Evolutionary conservation across 92 coral and sea anemone species (phyloP), one percentile per base, ranked within the genome.

Genomic region (Siderastrea siderea): DNA sequence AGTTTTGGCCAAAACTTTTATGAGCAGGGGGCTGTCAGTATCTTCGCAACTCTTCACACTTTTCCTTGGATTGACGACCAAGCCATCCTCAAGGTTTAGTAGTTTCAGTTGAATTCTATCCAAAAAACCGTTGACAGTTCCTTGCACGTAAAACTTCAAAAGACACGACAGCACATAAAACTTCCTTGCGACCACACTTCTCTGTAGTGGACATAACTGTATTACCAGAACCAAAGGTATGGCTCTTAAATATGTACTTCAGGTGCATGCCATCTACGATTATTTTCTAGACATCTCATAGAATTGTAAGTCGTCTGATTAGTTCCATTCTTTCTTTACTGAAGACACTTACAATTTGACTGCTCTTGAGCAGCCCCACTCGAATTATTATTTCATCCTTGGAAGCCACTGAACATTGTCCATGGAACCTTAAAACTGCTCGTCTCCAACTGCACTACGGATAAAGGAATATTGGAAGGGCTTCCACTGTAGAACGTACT

Each of bases 261-360:
- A 51, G 7, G 55, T 7, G 55, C 4, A 63, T 19, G 68, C 11
- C 43, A 19, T 15, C 43, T 63, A 11, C 68, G 43, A 19, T 4
- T 11, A 7, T 51, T 51, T 59, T 59, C 2, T 75, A 75, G 8
- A 75, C 49, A 46, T 74, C 78, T 13, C 78, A 43, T 74, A 74
- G 54, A 15, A 74, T 7, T 54, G 78, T n/a, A 54, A 74, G 46
- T 75, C 64, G 50, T 75, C 53, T 77, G 51, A 77, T 58, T 50
- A 77, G 65, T 77, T 77, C 10, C 82, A 57, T 77, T 67, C 68
- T 45, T 67, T 77, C 82, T 67, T 48, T 77, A 57, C 68, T 77
- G 67, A 77, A 77, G 15, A 50, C 82, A 55, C 60, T 67, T 77
- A 16, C 60, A 77, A 16, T 77, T 77, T 77, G 62, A 15, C 80